A percentile compares a stretch with the other conserved stretches of the same genome.
phyloP scores from a whole-genome alignment of 92 coral and sea anemone genomes.

The Pocillopora grandis region DNA sequence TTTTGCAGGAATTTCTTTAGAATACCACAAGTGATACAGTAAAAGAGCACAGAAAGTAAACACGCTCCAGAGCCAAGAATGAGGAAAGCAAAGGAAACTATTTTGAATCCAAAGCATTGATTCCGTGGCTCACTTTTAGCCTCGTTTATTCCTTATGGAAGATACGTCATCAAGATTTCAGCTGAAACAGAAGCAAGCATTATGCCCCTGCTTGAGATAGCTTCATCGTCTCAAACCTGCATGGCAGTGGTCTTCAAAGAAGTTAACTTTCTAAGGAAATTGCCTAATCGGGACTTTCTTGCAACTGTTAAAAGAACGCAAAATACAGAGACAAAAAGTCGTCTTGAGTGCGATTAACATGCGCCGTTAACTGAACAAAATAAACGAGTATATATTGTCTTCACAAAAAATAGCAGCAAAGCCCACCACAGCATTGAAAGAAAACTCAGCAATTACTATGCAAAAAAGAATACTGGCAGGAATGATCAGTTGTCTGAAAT shows the following conservation, averaged over 20 bases:
- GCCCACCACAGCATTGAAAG: not conserved
- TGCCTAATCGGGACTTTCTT: constrained; percentile 1
- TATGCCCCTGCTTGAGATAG: not conserved
- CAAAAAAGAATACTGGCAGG: not conserved
- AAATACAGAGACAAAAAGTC: not conserved
- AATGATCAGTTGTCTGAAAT: too few species aligned
- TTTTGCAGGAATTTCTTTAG: not conserved
- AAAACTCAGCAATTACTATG: not conserved
- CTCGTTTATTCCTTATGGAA: not conserved
- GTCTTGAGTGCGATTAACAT: not conserved
- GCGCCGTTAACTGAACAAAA: not conserved
- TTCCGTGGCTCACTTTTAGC: not conserved
- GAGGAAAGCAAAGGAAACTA: not conserved
- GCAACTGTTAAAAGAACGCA: not conserved
- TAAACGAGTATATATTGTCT: not conserved
- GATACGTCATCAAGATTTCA: not conserved
- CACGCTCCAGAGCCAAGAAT: not conserved
- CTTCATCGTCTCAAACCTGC: not conserved
- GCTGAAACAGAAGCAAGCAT: not conserved
- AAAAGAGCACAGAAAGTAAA: not conserved
- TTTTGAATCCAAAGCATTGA: not conserved
- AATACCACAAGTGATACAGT: not conserved
- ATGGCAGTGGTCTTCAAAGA: not conserved
- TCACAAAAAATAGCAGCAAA: not conserved
- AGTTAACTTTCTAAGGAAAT: not conserved